A percentile compares a stretch with the other conserved stretches of the same genome.
These are phyloP conservation scores for Baryphthengus martii DNA, from an alignment of 2,113 vertebrate genomes.

Conservation along the genomic window DNA sequence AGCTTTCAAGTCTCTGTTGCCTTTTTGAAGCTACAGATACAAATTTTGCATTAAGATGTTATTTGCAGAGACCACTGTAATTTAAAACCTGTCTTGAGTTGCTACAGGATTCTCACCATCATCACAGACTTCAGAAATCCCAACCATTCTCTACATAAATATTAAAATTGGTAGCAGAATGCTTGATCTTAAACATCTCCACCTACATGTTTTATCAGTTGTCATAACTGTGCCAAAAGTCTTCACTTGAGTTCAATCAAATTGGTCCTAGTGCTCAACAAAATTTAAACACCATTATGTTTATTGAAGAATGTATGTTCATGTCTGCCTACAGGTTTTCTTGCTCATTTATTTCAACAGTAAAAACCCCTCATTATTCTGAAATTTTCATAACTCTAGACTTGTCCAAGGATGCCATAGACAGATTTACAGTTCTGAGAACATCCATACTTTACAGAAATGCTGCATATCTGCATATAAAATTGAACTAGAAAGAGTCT, in stretches of 20 bases:
- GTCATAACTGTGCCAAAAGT: neutral
- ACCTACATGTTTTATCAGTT: neutral
- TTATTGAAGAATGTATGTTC: neutral
- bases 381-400: neutral
- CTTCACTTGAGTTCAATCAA: neutral
- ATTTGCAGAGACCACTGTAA: neutral
- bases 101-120: neutral
- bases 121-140: neutral
- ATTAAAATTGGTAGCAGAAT: neutral
- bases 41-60: neutral
- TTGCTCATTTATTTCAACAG: neutral
- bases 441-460: neutral
- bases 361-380: neutral
- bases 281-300: neutral
- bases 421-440: neutral
- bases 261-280: neutral
- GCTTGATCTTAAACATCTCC: neutral
- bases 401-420: neutral
- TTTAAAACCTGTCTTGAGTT: neutral
- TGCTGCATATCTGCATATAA: neutral
- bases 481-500: neutral
- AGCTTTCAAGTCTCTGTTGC: neutral
- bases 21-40: neutral
- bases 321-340: neutral
- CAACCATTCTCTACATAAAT: neutral